Evolutionary conservation across 2,888 invertebrate genomes (phyloP), one percentile per base, ranked within the genome.

Genomic region (Mythimna vitellina): DNA sequence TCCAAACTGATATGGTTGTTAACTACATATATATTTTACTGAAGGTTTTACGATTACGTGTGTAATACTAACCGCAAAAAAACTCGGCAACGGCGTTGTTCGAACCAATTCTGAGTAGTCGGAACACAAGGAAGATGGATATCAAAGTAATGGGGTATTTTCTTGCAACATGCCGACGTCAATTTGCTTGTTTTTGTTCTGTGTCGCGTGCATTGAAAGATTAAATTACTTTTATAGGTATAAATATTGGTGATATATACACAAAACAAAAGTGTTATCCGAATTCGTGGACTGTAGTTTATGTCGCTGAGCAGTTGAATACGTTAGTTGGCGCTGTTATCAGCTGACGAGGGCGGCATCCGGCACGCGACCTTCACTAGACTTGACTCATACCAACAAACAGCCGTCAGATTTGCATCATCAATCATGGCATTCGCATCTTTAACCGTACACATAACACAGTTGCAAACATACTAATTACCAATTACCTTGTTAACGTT

Each of bases 341-440:
- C 93, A 92, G 89, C 86, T 89, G 89, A 85, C 88, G 89, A 86
- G 86, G 85, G 87, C 87, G 89, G 89, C 86, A 90, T 93, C 92
- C 92, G 92, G 89, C 88, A 80, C 76, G 80, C 86, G 92, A 86
- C 93, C 93, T 93, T 93, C 92, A 86, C 79, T 73, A 77, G 86
- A 86, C 85, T 86, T 89, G 92, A 94, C 90, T 94, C 93, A 93
- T 88, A 88, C 87, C 81, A 87, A 84, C 84, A 78, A 87, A 85
- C 84, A 77, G 63, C 79, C 86, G 88, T 88, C 89, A 89, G 88
- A 88, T 89, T 92, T 90, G 88, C 89, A 89, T 90, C 88, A 90
- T 89, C 89, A 91, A 90, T 90, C 89, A 88, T 86, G 80, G 81
- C 81, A 76, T 83, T 84, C 71, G 63, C 66, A 78, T 80, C 82